phyloP scores from a whole-genome alignment of 2,888 invertebrate species.

The Brachyopa scutellaris region DNA sequence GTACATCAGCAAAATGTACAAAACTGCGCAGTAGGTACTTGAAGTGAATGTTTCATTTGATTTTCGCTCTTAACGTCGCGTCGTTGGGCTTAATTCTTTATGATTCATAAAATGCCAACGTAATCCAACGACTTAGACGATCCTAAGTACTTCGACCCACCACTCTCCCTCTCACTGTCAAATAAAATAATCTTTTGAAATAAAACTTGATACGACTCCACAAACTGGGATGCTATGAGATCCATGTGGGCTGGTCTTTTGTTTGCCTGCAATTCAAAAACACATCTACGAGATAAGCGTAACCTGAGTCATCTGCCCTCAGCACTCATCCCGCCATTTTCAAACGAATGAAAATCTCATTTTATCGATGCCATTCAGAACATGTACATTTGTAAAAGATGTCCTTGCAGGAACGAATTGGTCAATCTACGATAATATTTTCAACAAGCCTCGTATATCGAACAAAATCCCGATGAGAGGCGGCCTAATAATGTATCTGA shows the following conservation, averaged over 20 bases:
- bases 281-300: constrained; percentile 36
- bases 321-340: not conserved
- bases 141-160: constrained; percentile 24
- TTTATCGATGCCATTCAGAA: constrained; percentile 4
- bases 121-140: constrained; percentile 46
- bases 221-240: constrained; percentile 22
- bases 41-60: constrained; percentile 21
- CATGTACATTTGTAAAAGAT: constrained; percentile 6
- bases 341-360: no score
- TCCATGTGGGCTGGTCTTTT: constrained; percentile 27
- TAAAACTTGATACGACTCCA: constrained; percentile 51
- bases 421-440: constrained; percentile 59
- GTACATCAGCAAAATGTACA: not conserved
- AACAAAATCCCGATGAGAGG: constrained; percentile 14
- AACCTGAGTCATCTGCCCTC: not conserved
- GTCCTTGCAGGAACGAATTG: constrained; percentile 23
- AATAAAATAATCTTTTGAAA: constrained; percentile 56
- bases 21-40: constrained; percentile 17
- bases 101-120: constrained; percentile 58
- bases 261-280: constrained; percentile 17
- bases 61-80: constrained; percentile 29
- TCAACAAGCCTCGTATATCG: constrained; percentile 32
- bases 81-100: constrained; percentile 30
- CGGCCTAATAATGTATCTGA: constrained; percentile 26
- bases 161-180: not conserved